Evolutionary conservation across 2,797 vertebrate species (phyloP), one percentile per base, ranked within the genome.

Genomic region (Champsocephalus esox): DNA sequence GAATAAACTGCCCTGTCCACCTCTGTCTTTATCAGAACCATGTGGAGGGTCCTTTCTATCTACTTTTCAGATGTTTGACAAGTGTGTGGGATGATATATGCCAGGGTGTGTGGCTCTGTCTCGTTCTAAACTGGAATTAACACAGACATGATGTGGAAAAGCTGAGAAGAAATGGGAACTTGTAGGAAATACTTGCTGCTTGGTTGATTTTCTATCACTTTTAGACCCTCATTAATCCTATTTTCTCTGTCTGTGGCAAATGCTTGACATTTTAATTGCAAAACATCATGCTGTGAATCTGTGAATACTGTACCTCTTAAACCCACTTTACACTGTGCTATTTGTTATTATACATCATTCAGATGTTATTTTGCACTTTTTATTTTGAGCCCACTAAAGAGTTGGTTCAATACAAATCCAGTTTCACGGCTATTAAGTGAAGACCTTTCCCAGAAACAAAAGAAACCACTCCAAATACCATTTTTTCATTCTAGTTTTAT

Each of bases 41-140:
- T 88, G 89, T 94, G 94, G 80, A 77, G 83, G 77, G 81, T 88
- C 60, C 54, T 84, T 76, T 90, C 82, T 85, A 87, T 89, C 75
- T 78, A 83, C 79, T 75, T 90, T 90, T 93, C 91, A 91, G 83
- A 93, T 93, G 90, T 94, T 92, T 91, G 87, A 90, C 90, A 93
- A 91, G 77, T 82, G 84, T 87, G 88, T 83, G 69, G 67, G 78
- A 80, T 65, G 73, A 91, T 76, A 61, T 82, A 87, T 80, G 79
- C 88, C 90, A 89, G 89, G 83, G 87, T 76, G 80, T 62, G 24
- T 45, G 43, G 73, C 82, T 76, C 56, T 45, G 90, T 73, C 85
- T 84, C 81, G 19, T 75, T 66, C 72, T 91, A 84, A 84, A 91
- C 89, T 83, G 70, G 89, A 82, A 88, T 87, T 64, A 89, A 88